Percentiles rank a stretch among this genome's conserved stretches.
phyloP scores from a whole-genome alignment of 2,797 vertebrate genomes.

The Brachyalestes nurse region DNA sequence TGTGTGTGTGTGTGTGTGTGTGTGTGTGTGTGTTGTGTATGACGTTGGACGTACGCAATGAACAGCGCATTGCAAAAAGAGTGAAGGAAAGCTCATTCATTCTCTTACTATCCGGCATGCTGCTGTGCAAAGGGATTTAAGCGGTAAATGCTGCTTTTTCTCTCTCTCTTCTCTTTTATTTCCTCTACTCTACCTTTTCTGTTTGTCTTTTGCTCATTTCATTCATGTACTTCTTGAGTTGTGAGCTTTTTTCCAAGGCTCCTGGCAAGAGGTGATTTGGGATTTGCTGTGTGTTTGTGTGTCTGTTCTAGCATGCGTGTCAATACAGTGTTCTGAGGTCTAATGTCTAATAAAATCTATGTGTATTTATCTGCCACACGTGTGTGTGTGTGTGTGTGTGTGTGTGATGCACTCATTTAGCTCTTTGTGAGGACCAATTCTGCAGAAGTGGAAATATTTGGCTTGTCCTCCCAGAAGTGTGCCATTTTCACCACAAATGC shows the following conservation, averaged over 20 bases:
- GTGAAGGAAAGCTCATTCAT: constrained; percentile 37
- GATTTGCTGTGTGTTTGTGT: constrained; percentile 2
- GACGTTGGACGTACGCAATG: neutral
- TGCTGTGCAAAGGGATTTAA: constrained; percentile 65
- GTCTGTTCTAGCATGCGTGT: neutral
- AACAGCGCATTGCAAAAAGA: constrained; percentile 32
- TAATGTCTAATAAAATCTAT: neutral
- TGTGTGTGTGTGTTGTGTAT: constrained; percentile 3
- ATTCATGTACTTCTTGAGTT: neutral
- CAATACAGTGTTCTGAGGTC: neutral
- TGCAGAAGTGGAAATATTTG: too few relatives aligned
- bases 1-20: constrained; percentile 22
- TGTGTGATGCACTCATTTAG: too few relatives aligned
- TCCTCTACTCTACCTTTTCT: neutral
- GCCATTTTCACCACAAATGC: too few relatives aligned
- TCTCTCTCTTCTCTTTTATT: neutral
- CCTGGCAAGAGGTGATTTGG: neutral
- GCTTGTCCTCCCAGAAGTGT: too few relatives aligned
- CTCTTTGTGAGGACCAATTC: too few relatives aligned
- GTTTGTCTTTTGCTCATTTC: neutral
- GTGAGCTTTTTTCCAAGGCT: neutral
- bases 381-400: neutral
- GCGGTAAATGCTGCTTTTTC: constrained; percentile 62
- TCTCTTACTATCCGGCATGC: constrained; percentile 57
- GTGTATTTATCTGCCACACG: neutral